phyloP scores from a whole-genome alignment of 1,140 invertebrate species.

The Saxidomus purpurata region DNA sequence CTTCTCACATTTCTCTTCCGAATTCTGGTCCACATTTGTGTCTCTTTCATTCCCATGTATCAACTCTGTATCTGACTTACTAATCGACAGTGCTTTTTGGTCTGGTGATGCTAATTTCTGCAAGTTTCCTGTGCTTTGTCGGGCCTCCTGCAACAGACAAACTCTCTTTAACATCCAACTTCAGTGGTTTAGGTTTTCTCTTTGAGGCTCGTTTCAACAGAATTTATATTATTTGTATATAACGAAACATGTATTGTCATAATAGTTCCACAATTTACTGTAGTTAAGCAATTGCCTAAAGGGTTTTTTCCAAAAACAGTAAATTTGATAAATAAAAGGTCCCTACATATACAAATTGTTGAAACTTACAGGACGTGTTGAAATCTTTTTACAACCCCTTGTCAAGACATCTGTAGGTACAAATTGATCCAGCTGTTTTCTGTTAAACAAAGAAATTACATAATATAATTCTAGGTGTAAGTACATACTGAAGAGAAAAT shows the following conservation, averaged over 20 bases:
- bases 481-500: too few species aligned
- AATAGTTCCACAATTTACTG: too few species aligned
- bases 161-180: too few species aligned
- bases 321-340: too few species aligned
- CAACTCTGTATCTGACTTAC: constrained; percentile 77
- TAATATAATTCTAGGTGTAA: too few species aligned
- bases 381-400: constrained; percentile 85
- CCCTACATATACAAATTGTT: too few species aligned
- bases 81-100: constrained; percentile 90
- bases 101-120: constrained; percentile 89
- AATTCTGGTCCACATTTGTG: not conserved
- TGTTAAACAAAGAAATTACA: constrained; percentile 62
- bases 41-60: not conserved
- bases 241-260: too few species aligned
- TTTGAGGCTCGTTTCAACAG: too few species aligned
- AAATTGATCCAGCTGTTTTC: constrained; percentile 92
- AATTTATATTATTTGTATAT: too few species aligned
- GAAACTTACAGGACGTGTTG: not conserved
- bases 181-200: too few species aligned
- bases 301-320: too few species aligned
- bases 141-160: constrained; percentile 49
- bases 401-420: constrained; percentile 91
- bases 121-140: constrained; percentile 60
- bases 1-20: not conserved
- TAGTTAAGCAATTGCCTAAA: too few species aligned